Evolutionary conservation across 2,888 invertebrate genomes (phyloP).

Genomic region (Eupithecia subumbrata): DNA sequence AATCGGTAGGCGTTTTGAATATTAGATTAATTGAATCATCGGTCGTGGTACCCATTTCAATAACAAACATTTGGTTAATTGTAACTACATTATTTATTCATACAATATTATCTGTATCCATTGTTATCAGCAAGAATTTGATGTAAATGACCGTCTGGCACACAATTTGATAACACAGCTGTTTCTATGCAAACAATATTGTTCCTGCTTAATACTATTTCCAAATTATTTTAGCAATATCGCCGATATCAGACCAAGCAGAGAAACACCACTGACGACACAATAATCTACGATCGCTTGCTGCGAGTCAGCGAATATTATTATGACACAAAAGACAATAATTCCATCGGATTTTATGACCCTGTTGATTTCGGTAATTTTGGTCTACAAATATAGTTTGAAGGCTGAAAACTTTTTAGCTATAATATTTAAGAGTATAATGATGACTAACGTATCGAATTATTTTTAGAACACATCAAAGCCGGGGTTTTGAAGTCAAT

Average conservation of each 20-base stretch:
- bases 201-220: constrained; percentile 16
- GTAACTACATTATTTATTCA: neutral
- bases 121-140: constrained; percentile 36
- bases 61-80: constrained; percentile 5
- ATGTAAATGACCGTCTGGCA: constrained; percentile 34
- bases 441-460: neutral
- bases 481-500: neutral
- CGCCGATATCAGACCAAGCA: constrained; percentile 8
- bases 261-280: constrained; percentile 14
- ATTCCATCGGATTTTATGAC: constrained; percentile 4
- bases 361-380: constrained; percentile 12
- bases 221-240: constrained; percentile 9
- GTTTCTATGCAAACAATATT: constrained; percentile 28
- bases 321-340: constrained; percentile 1
- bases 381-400: neutral
- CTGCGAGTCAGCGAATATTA: constrained; percentile 12
- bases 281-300: constrained; percentile 16
- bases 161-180: constrained; percentile 34
- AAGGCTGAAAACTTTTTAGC: neutral
- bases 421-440: neutral
- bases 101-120: constrained; percentile 27
- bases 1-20: neutral
- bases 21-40: neutral
- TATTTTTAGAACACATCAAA: constrained; percentile 16
- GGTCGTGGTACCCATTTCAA: neutral